These are phyloP conservation scores for Cnemophilus loriae DNA, from an alignment of 2,113 vertebrate genomes.

Conservation along the genomic window DNA sequence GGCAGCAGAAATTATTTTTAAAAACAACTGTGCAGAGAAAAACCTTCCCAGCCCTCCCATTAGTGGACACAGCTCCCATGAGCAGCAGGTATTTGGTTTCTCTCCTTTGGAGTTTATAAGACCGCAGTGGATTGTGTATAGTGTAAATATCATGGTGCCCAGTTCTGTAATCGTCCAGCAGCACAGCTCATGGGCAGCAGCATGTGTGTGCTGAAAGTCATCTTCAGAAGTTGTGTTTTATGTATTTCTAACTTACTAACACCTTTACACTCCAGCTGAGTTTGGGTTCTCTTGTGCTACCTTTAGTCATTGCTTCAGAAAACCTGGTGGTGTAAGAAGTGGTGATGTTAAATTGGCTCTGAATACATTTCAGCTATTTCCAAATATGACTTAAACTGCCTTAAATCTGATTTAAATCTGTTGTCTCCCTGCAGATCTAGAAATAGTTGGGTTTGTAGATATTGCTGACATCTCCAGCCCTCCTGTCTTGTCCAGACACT, in stretches of 20 bases:
- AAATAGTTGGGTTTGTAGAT: slow-evolving; percentile 97
- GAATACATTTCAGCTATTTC: background rate
- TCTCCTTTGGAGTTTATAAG: background rate
- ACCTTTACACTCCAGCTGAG: background rate
- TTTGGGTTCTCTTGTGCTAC: background rate
- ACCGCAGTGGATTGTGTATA: background rate
- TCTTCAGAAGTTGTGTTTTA: background rate
- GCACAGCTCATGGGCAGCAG: background rate
- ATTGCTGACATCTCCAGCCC: slow-evolving; percentile 97
- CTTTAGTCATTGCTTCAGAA: background rate
- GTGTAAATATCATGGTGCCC: background rate
- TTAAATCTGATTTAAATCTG: background rate
- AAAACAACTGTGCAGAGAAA: background rate
- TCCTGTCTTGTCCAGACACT: slow-evolving; percentile 92
- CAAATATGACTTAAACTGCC: background rate
- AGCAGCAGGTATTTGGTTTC: background rate
- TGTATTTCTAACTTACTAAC: background rate
- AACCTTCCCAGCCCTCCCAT: background rate
- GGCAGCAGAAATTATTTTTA: background rate
- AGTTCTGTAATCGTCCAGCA: background rate
- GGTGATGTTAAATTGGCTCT: background rate
- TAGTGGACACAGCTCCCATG: background rate
- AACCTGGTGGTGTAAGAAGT: background rate
- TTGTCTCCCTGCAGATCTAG: slow-evolving; percentile 81
- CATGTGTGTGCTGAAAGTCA: background rate